phyloP scores from a whole-genome alignment of 2,888 invertebrate genomes.

The Drymonia ruficornis region DNA sequence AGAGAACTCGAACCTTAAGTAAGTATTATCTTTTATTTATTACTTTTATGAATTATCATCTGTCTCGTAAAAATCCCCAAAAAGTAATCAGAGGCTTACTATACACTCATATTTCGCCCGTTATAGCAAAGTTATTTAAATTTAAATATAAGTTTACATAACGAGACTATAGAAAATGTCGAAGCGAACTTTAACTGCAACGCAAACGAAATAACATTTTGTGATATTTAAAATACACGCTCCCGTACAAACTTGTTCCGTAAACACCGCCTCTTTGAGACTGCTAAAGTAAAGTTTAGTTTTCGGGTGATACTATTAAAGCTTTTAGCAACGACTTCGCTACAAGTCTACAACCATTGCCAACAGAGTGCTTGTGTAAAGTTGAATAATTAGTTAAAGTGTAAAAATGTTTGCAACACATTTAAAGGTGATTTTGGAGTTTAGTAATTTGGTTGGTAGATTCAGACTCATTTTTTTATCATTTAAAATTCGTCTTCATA shows the following conservation, averaged over 20 bases:
- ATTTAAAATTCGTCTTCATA: too few relatives aligned
- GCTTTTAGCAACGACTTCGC: constrained; percentile 24
- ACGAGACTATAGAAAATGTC: background rate
- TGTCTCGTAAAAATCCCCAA: too few relatives aligned
- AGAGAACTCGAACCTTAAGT: too few relatives aligned
- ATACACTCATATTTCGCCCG: too few relatives aligned
- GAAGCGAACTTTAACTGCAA: background rate
- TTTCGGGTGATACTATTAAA: constrained; percentile 19
- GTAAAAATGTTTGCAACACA: background rate
- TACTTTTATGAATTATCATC: too few relatives aligned
- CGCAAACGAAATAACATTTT: background rate
- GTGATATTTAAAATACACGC: constrained; percentile 17
- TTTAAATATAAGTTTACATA: too few relatives aligned
- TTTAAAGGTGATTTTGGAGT: background rate
- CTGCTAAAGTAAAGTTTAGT: constrained; percentile 21
- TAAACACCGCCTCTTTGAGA: constrained; percentile 23
- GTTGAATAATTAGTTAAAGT: constrained; percentile 16
- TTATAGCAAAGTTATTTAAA: too few relatives aligned
- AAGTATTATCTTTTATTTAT: too few relatives aligned
- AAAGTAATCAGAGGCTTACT: too few relatives aligned
- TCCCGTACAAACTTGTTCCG: constrained; percentile 12
- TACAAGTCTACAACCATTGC: constrained; percentile 15
- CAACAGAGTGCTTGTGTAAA: constrained; percentile 16
- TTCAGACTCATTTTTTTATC: too few relatives aligned
- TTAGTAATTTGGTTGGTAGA: too few relatives aligned